Evolutionary conservation across 2,888 invertebrate species (phyloP), one percentile per base, ranked within the genome.

Genomic region (Colletes collaris): DNA sequence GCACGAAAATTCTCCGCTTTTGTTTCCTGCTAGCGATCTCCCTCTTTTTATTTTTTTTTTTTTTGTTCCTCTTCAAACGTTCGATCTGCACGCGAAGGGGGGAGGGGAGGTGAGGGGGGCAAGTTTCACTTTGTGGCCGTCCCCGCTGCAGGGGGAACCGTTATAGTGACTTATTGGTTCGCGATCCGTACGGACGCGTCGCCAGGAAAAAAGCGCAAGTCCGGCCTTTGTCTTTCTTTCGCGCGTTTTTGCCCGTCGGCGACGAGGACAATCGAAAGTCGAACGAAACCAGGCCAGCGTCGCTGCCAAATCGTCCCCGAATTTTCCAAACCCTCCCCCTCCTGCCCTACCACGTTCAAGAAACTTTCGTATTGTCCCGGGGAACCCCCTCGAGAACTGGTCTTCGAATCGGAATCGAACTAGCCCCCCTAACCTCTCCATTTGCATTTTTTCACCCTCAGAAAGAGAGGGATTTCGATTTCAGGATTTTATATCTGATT

Each of bases 251-350:
- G 37, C 63, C 78, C 81, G 74, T 63, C 82, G 82, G 72, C 70
- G 79, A 79, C 71, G 79, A 65, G 77, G 68, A 84, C 74, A 82
- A 84, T 84, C 84, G 80, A 84, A 80, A 80, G 82, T 84, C 80
- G 76, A 72, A 68, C 78, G 83, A 76, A 85, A 85, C 78, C 83
- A 74, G 81, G 85, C 76, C 85, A 84, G 40, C 72, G 59, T 66
- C 63, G 66, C 64, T 73, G 76, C 82, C 75, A 69, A 75, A 82
- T 79, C 70, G 79, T 84, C 68, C 63, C 85, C 78, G 76, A 83
- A 85, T 83, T 85, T 64, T 78, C 71, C 7, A 27, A 27, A n/a
- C 44, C 19, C n/a, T 19, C 35, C 27, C 35, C 60, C 62, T 11
- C 52, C 60, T 50, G n/a, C n/a, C 49, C 46, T 40, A 40, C 65